Base-by-base conservation (phyloP, 2,113 vertebrate species). In the Odontophorus gujanensis region DNA sequence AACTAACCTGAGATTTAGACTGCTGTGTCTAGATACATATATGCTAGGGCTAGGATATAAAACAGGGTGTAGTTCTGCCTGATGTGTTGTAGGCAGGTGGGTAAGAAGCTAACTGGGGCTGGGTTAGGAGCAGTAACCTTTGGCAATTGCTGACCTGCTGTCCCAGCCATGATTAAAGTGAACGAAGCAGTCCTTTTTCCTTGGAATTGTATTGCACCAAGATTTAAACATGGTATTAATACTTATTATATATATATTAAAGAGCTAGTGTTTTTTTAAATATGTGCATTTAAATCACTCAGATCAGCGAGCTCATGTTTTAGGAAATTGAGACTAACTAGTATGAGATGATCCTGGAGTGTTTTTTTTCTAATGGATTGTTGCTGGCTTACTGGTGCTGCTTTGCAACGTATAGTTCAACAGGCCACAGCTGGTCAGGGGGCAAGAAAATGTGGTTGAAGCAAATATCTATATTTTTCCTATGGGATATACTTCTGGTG, bases 1-100 rank as follows among this genome's bases (percentile, higher is more conserved):
- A 79, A 68, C 17, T 72, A 63, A 59, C 28, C 3, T 16, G 4
- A 62, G 11, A 13, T 63, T 67, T 38, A 25, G 24, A 50, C 42
- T 63, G 8, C 4, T 22, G 2, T 42, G 5, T 63, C 13, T 58
- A 62, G 22, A 19, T 50, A 20, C 4, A 13, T 2, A 0, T 34
- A 6, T 24, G 8, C 14, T 26, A 43, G 42, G 22, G 7, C 11
- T 24, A 40, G n/a, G 17, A 66, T 30, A n/a, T 80, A 69, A 80
- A 83, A 30, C 12, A 38, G 43, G 21, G 6, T 42, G 4, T 4
- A 3, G 51, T 71, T 74, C 42, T 78, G 50, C 28, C 55, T 88
- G 34, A 11, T 75, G 43, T 82, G 40, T 38, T 58, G 59, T 38
- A 67, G 50, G 68, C 55, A 69, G 55, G 7, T 51, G 73, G 50